phyloP scores from a whole-genome alignment of 2,797 vertebrate species.

The Pipistrellus kuhlii region DNA sequence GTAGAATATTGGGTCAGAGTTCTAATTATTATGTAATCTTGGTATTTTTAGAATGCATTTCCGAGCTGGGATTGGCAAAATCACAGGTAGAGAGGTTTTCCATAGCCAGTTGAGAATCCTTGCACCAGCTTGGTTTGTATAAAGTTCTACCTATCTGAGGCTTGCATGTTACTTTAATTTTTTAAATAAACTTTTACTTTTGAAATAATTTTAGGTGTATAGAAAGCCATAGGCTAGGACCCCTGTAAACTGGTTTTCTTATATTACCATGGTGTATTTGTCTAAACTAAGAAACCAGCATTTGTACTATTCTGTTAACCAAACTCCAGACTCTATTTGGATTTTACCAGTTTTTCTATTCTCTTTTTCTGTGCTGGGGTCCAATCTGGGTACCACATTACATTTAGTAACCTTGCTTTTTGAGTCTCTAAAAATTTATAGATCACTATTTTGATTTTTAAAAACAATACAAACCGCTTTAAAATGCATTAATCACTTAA shows the following conservation, averaged over 20 bases:
- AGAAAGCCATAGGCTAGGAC: slow-evolving; percentile 3
- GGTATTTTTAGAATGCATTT: slow-evolving; percentile 51
- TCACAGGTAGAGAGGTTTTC: slow-evolving; percentile 29
- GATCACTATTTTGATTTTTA: slow-evolving; percentile 7
- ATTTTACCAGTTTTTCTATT: slow-evolving; percentile 49
- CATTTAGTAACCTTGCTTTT: slow-evolving; percentile 24
- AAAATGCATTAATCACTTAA: not conserved
- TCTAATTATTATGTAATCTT: slow-evolving; percentile 57
- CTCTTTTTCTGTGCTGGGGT: not conserved
- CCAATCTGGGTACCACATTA: not conserved
- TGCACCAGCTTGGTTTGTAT: not conserved
- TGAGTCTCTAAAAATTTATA: not conserved
- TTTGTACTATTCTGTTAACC: not conserved
- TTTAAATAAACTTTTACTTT: slow-evolving; percentile 18
- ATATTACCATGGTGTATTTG: not conserved
- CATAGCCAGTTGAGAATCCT: not conserved
- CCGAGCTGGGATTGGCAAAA: not conserved
- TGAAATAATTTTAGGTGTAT: slow-evolving; percentile 46
- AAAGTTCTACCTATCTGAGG: not conserved
- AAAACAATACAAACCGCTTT: not conserved
- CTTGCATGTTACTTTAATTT: not conserved
- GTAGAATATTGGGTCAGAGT: slow-evolving; percentile 34
- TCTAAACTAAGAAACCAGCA: slow-evolving; percentile 35
- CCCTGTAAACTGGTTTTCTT: not conserved
- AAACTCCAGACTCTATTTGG: not conserved